Conservation (phyloP, 2,797 vertebrate genomes). For the Lutjanus campechanus region DNA sequence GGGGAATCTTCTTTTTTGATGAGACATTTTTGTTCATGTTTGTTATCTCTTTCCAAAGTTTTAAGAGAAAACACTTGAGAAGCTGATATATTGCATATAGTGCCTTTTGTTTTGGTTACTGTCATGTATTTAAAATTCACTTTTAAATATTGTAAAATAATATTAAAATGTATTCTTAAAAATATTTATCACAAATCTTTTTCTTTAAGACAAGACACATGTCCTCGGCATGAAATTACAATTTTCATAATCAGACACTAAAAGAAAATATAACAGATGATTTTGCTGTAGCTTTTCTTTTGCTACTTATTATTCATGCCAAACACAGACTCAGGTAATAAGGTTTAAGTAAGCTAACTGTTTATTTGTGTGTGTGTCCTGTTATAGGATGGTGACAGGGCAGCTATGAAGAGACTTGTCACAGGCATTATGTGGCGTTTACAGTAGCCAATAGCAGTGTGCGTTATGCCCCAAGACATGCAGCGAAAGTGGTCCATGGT, state of each 20-base stretch:
- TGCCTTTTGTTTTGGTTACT: conserved; percentile 10
- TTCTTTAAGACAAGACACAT: neutral
- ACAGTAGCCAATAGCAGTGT: too few relatives aligned
- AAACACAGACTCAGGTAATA: too few relatives aligned
- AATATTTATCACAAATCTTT: neutral
- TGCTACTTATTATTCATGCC: too few relatives aligned
- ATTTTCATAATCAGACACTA: neutral
- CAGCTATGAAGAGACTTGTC: too few relatives aligned
- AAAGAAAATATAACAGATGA: neutral
- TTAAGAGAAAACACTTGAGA: conserved; percentile 17
- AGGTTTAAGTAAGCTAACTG: too few relatives aligned
- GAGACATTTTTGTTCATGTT: neutral
- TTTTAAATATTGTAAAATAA: conserved; percentile 9
- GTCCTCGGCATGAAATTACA: neutral
- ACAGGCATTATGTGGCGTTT: too few relatives aligned
- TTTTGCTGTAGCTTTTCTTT: neutral
- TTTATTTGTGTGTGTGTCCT: too few relatives aligned
- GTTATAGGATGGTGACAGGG: too few relatives aligned
- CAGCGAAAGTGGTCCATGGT: too few relatives aligned
- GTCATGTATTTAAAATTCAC: conserved; percentile 4
- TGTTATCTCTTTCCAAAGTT: conserved; percentile 8
- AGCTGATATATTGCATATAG: conserved; percentile 13
- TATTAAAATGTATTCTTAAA: conserved; percentile 28
- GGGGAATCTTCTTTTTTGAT: neutral
- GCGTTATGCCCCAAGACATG: too few relatives aligned